Base-by-base conservation (phyloP, 2,113 vertebrate genomes). In the Onychostoma macrolepis region DNA sequence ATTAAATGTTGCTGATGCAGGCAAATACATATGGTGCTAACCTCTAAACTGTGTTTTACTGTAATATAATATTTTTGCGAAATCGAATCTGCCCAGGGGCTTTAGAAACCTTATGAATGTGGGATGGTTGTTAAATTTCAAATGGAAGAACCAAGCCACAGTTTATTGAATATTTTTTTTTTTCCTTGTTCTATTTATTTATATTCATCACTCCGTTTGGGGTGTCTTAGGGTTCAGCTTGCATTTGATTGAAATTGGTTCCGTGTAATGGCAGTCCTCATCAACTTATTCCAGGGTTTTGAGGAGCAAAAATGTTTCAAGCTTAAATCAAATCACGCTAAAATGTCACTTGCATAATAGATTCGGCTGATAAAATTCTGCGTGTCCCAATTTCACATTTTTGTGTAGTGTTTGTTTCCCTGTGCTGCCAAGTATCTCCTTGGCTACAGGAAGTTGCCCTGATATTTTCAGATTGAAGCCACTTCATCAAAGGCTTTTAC, bases 1-100 rank as follows among this genome's bases (percentile, higher is more conserved):
- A 72, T 84, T 80, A 87, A 69, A 84, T 80, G 8, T 58, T 63
- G 75, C 81, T 71, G 74, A 74, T 83, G 85, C 38, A 72, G 11
- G 75, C 80, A 80, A 19, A 86, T 79, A 19, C 43, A 45, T 19
- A 50, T 15, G 11, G 26, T 38, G 69, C 53, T 5, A 84, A 83
- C 41, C 50, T 56, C 21, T 81, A 28, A 63, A 84, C 85, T 77
- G 72, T 30, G 38, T 71, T 88, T 76, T 53, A 17, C 24, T 77
- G 72, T 86, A 65, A 80, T 58, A 19, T 65, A 26, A 76, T 89
- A 65, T 75, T 87, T 72, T 86, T 41, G 72, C 28, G 11, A 58
- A 84, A 84, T 74, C 21, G 2, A 65, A 67, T 76, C 36, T 53
- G 43, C 48, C 15, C 61, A 50, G 41, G 79, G 41, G 38, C 48